Conservation (phyloP, 2,797 vertebrate species). For the Gymnopithys bicolor region DNA sequence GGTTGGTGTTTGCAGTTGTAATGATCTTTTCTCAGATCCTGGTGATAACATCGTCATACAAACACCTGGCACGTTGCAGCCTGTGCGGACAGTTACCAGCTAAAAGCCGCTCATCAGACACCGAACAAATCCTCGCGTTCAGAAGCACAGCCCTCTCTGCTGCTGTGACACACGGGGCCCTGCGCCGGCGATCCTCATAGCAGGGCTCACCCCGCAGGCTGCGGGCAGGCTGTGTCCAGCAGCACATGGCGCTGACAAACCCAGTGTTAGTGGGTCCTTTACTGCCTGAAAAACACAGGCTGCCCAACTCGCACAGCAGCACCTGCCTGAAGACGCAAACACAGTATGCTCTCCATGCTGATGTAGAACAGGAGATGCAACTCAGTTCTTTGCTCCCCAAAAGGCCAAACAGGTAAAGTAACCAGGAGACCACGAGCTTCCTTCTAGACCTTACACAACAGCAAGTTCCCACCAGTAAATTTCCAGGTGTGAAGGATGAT, state of each 20-base stretch:
- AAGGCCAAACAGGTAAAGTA: neutral
- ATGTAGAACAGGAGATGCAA: neutral
- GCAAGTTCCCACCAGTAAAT: neutral
- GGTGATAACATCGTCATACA: neutral
- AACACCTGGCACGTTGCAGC: rapidly evolving
- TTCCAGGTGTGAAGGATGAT: neutral
- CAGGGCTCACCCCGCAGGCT: neutral
- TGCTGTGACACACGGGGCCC: neutral
- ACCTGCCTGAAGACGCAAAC: rapidly evolving
- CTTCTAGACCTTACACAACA: neutral
- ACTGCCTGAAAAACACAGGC: neutral
- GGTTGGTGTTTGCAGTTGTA: neutral
- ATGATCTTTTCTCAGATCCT: neutral
- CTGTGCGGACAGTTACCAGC: neutral
- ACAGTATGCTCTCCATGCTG: neutral
- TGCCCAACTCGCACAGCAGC: neutral
- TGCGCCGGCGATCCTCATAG: neutral
- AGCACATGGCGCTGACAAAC: neutral
- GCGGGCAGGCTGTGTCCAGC: neutral
- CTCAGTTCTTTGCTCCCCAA: neutral
- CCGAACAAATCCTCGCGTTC: neutral
- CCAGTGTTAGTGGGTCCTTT: neutral
- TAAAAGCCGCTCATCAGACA: neutral
- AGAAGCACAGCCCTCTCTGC: neutral
- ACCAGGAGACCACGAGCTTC: neutral